Evolutionary conservation across 2,888 invertebrate genomes (phyloP).

Genomic region (Cetonia aurata): DNA sequence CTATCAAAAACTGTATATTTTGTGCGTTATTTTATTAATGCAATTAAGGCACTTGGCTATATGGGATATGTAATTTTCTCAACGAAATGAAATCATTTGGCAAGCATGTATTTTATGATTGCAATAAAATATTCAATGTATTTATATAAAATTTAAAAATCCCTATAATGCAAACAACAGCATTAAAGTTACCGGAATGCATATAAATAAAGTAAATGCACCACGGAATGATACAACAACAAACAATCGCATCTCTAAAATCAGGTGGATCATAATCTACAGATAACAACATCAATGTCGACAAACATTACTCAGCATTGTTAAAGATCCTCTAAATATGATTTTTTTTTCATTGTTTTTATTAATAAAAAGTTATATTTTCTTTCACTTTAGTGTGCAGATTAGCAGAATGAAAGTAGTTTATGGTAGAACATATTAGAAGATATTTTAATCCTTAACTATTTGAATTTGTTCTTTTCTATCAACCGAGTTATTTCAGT

Average conservation of each 20-base stretch:
- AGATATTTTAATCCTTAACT: too few species aligned
- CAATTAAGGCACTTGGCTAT: constrained; percentile 4
- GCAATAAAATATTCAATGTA: background rate
- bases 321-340: too few species aligned
- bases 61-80: background rate
- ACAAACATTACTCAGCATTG: too few species aligned
- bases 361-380: too few species aligned
- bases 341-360: too few species aligned
- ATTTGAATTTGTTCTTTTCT: too few species aligned
- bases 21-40: background rate
- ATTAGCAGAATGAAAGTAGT: background rate
- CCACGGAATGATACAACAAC: constrained; percentile 22
- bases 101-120: constrained; percentile 3
- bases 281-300: background rate
- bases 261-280: background rate
- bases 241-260: background rate
- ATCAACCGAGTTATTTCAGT: too few species aligned
- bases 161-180: background rate
- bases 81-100: background rate
- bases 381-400: too few species aligned
- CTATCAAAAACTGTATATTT: constrained; percentile 14
- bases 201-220: constrained; percentile 34
- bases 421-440: background rate
- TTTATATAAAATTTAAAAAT: constrained; percentile 10
- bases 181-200: constrained; percentile 23